Conservation (phyloP, 2,888 invertebrate genomes). For the Stenodema calcarata region DNA sequence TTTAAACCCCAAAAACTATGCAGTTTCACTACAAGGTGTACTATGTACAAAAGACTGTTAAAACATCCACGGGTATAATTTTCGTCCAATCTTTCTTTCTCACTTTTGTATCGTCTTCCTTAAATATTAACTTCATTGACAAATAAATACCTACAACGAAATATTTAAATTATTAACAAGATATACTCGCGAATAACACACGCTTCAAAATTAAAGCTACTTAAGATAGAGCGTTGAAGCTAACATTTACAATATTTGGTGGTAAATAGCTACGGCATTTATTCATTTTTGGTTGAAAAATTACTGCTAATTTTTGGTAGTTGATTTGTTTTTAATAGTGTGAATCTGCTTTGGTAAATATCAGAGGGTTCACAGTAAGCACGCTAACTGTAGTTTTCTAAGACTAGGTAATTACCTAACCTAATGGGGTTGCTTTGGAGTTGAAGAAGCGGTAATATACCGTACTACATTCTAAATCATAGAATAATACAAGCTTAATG, state of each 20-base stretch:
- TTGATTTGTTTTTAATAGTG: neutral
- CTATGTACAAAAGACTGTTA: neutral
- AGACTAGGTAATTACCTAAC: slow-evolving; percentile 39
- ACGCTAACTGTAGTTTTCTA: slow-evolving; percentile 5
- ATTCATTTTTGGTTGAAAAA: neutral
- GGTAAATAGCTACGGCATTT: too few relatives aligned
- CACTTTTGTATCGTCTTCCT: neutral
- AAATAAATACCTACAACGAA: neutral
- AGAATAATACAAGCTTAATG: slow-evolving; percentile 18
- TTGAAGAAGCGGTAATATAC: slow-evolving; percentile 33
- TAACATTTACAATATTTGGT: neutral
- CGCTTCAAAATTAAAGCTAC: neutral
- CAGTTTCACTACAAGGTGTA: neutral
- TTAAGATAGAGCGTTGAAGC: neutral
- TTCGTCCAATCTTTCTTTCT: neutral
- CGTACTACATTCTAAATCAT: slow-evolving; percentile 35
- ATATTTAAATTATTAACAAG: neutral
- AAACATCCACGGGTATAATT: neutral
- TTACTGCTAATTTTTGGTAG: neutral
- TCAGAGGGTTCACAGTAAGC: neutral
- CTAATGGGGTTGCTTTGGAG: slow-evolving; percentile 15
- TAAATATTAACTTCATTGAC: neutral
- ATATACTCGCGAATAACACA: neutral
- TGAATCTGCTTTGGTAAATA: neutral
- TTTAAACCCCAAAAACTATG: too few relatives aligned